Percentiles rank a stretch among this genome's conserved stretches.
These are phyloP conservation scores for Ceyx erithaca DNA, from an alignment of 2,797 vertebrate genomes.

Conservation along the genomic window DNA sequence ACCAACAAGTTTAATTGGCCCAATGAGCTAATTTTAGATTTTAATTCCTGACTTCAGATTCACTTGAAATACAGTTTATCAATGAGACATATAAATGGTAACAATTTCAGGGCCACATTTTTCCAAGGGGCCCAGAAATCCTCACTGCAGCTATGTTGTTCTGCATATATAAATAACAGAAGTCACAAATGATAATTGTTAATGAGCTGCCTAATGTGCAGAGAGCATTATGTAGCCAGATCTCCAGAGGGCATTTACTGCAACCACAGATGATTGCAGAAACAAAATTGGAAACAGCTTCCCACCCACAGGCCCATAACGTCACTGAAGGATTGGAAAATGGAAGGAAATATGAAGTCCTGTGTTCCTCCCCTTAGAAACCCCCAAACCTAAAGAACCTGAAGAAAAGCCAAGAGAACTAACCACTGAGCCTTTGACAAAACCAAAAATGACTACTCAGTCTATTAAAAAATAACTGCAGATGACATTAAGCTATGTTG, in stretches of 20 bases:
- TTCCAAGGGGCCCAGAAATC: neutral
- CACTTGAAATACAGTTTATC: neutral
- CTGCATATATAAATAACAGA: neutral
- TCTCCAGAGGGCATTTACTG: neutral
- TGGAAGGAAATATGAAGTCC: neutral
- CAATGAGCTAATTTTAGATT: constrained; percentile 19
- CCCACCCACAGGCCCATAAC: neutral
- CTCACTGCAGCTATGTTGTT: neutral
- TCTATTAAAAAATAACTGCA: neutral
- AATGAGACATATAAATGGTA: neutral
- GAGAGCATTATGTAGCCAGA: neutral
- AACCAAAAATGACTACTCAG: neutral
- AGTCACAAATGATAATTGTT: neutral
- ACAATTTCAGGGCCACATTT: neutral
- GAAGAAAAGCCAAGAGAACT: neutral
- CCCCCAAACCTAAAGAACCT: neutral
- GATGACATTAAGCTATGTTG: neutral
- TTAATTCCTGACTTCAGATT: constrained; percentile 3
- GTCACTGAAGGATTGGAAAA: neutral
- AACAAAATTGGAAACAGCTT: constrained; percentile 32
- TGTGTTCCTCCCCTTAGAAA: neutral
- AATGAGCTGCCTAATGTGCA: neutral
- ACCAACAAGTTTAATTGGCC: constrained; percentile 25
- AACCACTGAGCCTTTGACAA: neutral
- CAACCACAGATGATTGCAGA: neutral